A percentile compares a stretch with the other conserved stretches of the same genome.
These are phyloP conservation scores for Adelphocoris suturalis DNA, from an alignment of 2,888 invertebrate genomes.

Conservation along the genomic window DNA sequence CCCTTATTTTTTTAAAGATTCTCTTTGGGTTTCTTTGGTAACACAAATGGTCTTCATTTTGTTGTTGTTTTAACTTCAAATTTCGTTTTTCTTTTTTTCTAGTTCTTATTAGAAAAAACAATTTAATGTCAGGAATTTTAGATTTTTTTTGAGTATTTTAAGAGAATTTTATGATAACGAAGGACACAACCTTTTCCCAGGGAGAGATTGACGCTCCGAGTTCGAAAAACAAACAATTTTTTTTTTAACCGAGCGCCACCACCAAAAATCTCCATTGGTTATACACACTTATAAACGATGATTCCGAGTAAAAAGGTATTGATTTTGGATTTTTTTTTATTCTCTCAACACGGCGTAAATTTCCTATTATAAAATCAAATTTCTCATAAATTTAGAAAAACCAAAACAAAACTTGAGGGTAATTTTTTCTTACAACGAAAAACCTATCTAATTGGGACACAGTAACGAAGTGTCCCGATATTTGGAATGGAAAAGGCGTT, in stretches of 20 bases:
- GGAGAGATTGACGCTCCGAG: constrained; percentile 58
- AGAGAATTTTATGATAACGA: constrained; percentile 57
- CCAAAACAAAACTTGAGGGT: not conserved
- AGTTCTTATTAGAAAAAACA: constrained; percentile 8
- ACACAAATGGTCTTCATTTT: constrained; percentile 69
- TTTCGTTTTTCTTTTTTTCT: constrained; percentile 37
- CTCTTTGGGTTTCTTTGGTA: constrained; percentile 69
- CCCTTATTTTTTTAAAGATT: constrained; percentile 70
- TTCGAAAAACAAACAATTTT: constrained; percentile 61
- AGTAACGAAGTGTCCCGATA: not conserved
- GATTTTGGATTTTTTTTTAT: not conserved
- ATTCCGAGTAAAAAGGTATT: constrained; percentile 66
- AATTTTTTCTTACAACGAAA: constrained; percentile 37
- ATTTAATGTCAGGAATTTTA: constrained; percentile 51
- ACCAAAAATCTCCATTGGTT: constrained; percentile 45
- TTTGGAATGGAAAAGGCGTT: constrained; percentile 2
- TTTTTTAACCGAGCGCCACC: constrained; percentile 54
- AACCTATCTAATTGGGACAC: constrained; percentile 27
- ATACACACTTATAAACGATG: constrained; percentile 53
- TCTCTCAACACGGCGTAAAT: not conserved
- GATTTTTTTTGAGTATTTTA: constrained; percentile 41
- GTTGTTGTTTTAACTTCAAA: constrained; percentile 42
- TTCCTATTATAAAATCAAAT: not conserved
- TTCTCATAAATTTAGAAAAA: not conserved
- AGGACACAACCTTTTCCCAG: constrained; percentile 70